Evolutionary conservation across 1,140 invertebrate species (phyloP).

Genomic region (Camponotus pennsylvanicus): DNA sequence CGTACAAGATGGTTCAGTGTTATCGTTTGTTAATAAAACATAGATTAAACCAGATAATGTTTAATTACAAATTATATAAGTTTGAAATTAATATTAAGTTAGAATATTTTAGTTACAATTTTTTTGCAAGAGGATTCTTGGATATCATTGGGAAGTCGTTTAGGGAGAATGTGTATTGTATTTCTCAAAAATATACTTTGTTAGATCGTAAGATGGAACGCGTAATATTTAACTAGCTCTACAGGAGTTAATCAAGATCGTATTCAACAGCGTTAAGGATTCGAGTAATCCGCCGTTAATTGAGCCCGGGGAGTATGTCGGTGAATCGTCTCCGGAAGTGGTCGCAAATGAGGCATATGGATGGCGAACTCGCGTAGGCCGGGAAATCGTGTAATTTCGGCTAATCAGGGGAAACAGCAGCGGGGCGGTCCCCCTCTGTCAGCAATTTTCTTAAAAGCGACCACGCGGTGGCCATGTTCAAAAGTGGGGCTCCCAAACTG

Average conservation of each 20-base stretch:
- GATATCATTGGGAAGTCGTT: neutral
- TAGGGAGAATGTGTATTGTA: neutral
- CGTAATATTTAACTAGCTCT: constrained; percentile 2
- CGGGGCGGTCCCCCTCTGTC: constrained; percentile 70
- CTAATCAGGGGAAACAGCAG: constrained; percentile 78
- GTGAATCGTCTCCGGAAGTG: constrained; percentile 47
- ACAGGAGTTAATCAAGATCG: constrained; percentile 44
- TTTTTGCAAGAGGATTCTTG: neutral
- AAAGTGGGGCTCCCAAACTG: constrained; percentile 64
- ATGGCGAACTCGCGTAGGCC: constrained; percentile 57
- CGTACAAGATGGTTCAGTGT: neutral
- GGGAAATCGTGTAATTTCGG: constrained; percentile 78
- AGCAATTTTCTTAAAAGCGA: constrained; percentile 82
- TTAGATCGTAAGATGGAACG: too few relatives aligned
- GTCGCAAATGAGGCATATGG: constrained; percentile 12
- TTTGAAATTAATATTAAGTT: neutral
- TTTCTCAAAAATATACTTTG: neutral
- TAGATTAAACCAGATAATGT: neutral
- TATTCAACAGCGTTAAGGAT: constrained; percentile 57
- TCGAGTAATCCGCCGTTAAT: constrained; percentile 62
- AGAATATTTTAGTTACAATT: constrained; percentile 16
- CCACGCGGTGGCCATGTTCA: constrained; percentile 55
- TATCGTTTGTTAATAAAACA: neutral
- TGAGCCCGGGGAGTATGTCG: constrained; percentile 55
- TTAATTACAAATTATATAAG: too few relatives aligned